Conservation (phyloP, 2,888 invertebrate genomes). For the Tuta absoluta region DNA sequence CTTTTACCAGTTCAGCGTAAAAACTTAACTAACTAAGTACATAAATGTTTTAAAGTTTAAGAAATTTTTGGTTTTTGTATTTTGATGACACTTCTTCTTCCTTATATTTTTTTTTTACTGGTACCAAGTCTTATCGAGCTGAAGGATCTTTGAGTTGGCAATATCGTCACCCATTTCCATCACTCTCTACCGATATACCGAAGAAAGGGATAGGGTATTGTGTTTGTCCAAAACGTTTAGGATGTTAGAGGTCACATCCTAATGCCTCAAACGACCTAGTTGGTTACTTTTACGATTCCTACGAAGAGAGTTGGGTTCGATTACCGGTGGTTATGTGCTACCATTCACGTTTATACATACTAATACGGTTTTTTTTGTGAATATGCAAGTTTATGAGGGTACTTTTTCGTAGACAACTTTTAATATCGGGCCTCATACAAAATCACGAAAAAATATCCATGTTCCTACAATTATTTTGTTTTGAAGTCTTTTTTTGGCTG, state of each 20-base stretch:
- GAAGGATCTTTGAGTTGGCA: neutral
- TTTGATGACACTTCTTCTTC: neutral
- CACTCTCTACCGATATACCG: neutral
- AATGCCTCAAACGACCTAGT: neutral
- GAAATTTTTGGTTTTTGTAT: too few relatives aligned
- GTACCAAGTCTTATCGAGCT: neutral
- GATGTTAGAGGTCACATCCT: neutral
- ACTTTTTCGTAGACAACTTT: too few relatives aligned
- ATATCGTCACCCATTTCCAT: neutral
- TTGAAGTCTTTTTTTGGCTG: too few relatives aligned
- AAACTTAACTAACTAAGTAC: too few relatives aligned
- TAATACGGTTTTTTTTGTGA: too few relatives aligned
- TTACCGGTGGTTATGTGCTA: neutral
- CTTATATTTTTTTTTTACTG: neutral
- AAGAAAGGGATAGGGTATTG: neutral
- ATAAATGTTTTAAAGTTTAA: too few relatives aligned
- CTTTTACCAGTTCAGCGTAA: too few relatives aligned
- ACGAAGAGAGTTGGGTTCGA: neutral
- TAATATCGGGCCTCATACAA: too few relatives aligned
- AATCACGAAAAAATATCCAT: too few relatives aligned
- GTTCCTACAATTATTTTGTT: too few relatives aligned
- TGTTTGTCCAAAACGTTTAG: neutral
- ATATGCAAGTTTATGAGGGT: too few relatives aligned
- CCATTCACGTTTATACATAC: too few relatives aligned
- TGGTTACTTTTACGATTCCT: neutral